phyloP scores from a whole-genome alignment of 2,888 invertebrate genomes.

The Drosophila prolongata region DNA sequence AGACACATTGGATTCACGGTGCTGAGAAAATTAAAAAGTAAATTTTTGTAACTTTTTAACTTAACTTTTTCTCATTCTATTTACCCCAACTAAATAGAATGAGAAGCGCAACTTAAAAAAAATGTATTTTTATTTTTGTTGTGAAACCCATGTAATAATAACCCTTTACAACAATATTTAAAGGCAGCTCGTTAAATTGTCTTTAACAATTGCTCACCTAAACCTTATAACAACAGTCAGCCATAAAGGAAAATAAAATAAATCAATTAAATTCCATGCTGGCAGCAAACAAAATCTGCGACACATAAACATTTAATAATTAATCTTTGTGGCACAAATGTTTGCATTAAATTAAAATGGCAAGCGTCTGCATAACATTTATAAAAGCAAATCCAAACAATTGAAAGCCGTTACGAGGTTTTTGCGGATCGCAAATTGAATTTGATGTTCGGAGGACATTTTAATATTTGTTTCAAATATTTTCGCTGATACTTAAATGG shows the following conservation, averaged over 20 bases:
- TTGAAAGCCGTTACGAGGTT: constrained; percentile 43
- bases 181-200: not conserved
- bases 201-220: constrained; percentile 21
- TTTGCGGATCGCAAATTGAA: constrained; percentile 59
- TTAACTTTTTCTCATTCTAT: too few relatives aligned
- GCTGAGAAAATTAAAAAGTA: too few relatives aligned
- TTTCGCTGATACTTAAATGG: constrained; percentile 54
- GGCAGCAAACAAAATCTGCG: constrained; percentile 23
- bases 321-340: constrained; percentile 55
- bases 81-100: too few relatives aligned
- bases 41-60: too few relatives aligned
- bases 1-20: too few relatives aligned
- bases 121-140: not conserved
- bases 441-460: constrained; percentile 60
- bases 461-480: constrained; percentile 71
- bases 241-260: constrained; percentile 5
- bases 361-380: constrained; percentile 42
- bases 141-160: too few relatives aligned
- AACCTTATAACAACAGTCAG: not conserved
- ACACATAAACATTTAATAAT: constrained; percentile 53
- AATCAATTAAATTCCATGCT: constrained; percentile 28
- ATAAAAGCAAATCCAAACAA: constrained; percentile 47
- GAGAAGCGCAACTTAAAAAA: too few relatives aligned
- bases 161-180: too few relatives aligned
- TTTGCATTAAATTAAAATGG: constrained; percentile 67